Evolutionary conservation across 2,888 invertebrate genomes (phyloP), one percentile per base, ranked within the genome.

Genomic region (Chalcosyrphus nemorum): DNA sequence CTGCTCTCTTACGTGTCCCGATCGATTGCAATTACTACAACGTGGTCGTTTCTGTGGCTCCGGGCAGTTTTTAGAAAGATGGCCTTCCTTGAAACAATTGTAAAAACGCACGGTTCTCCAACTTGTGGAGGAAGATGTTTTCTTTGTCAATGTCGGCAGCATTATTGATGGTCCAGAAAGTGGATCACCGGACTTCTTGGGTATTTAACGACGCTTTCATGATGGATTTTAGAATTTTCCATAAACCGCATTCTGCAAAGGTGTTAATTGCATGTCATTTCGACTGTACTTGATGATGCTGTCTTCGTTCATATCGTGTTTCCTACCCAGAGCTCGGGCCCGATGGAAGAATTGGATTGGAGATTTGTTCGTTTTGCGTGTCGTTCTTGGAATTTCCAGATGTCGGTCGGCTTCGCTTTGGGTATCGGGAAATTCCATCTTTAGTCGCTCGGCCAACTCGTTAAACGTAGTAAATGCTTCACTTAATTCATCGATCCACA

Each of bases 181-280:
- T 3, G 11, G 17, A 45, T 45, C n/a, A n/a, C 19, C 9, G 45
- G 19, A 15, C 43, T 61, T 61, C 43, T 45, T 45, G 19, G 19
- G 45, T 45, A 9, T 45, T 45, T 45, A 9, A 45, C 19, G 45
- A 19, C 7, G 45, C 15, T 45, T 19, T 45, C 7, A 19, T 45
- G 17, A 19, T 45, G 7, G 19, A 45, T 9, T 45, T 45, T 45
- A 9, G 41, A 41, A 19, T 61, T 61, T 41, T 57, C 57, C 7
- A 38, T 61, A 61, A 38, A 35, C 35, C 35, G 35, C 61, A 61
- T 43, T 61, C 13, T 61, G 61, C n/a, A 61, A 19, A 61, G 41
- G 21, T 61, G 24, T 24, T 61, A 41, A 17, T 21, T 61, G 43
- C 24, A 61, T 61, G 21, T 27, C 41, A 45, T 61, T 61, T 61